Conservation (phyloP, 2,888 invertebrate genomes). For the Drosophila kuntzei region DNA sequence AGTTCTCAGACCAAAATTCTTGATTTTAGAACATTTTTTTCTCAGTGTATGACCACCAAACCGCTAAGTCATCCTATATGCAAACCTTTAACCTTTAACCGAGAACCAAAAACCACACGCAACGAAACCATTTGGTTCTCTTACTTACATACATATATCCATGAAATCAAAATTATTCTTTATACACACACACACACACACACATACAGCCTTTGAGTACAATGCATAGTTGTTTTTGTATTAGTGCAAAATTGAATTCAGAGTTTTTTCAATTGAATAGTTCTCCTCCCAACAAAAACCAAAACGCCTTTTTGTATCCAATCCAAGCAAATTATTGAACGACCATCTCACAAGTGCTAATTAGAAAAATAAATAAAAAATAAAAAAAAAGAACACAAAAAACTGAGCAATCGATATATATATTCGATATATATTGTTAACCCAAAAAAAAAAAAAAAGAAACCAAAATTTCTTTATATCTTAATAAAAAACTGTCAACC, state of each 20-base stretch:
- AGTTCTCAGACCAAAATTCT: no score
- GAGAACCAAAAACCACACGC: not conserved
- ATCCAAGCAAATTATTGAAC: conserved; percentile 71
- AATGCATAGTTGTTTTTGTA: conserved; percentile 49
- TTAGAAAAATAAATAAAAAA: conserved; percentile 52
- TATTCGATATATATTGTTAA: conserved; percentile 38
- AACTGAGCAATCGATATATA: conserved; percentile 49
- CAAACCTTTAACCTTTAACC: no score
- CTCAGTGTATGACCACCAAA: no score
- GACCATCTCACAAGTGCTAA: conserved; percentile 86
- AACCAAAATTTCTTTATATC: conserved; percentile 18
- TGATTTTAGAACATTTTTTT: no score
- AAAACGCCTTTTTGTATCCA: conserved; percentile 40
- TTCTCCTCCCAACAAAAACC: conserved; percentile 18
- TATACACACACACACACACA: conserved; percentile 11
- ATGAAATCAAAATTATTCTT: conserved; percentile 10
- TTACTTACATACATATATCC: conserved; percentile 8
- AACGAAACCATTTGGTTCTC: conserved; percentile 4
- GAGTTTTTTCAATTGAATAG: conserved; percentile 55
- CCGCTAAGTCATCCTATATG: not conserved
- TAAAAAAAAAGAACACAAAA: not conserved
- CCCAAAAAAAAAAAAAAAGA: conserved; percentile 25
- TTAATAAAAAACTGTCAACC: conserved; percentile 26
- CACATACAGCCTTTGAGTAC: conserved; percentile 31
- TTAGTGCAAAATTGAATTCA: conserved; percentile 43